Conservation (phyloP, 2,888 invertebrate genomes). For the Torymus tubicola region DNA sequence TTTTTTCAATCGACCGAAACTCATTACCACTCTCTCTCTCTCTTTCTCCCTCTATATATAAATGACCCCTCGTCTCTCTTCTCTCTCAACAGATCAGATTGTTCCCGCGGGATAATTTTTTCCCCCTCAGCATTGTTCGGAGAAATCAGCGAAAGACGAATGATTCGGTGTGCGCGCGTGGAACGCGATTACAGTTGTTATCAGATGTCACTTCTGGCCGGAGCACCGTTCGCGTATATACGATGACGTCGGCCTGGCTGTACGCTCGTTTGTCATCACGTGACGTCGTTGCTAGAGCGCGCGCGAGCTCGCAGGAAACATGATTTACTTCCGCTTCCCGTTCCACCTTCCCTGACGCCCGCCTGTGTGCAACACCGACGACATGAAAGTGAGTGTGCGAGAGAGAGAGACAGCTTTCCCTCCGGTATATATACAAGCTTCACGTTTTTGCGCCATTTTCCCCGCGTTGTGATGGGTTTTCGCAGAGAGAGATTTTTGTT, state of each 20-base stretch:
- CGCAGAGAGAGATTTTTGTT: too few species aligned
- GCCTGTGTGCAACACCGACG: conserved; percentile 26
- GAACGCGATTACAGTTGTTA: conserved; percentile 75
- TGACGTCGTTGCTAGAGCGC: conserved; percentile 67
- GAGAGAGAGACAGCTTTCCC: too few species aligned
- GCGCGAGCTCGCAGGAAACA: conserved; percentile 66
- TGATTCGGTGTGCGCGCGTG: conserved; percentile 43
- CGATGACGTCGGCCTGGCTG: conserved; percentile 62
- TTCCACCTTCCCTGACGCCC: conserved; percentile 59
- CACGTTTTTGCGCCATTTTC: too few species aligned
- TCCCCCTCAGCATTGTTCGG: conserved; percentile 27
- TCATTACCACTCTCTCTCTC: conserved; percentile 14
- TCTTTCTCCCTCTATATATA: not conserved
- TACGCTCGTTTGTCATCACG: conserved; percentile 74
- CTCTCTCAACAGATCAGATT: not conserved
- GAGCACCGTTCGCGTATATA: conserved; percentile 60
- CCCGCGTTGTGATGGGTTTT: too few species aligned
- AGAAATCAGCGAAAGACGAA: conserved; percentile 50
- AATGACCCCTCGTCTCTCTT: conserved; percentile 9
- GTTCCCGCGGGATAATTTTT: conserved; percentile 37
- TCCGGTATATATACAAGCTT: too few species aligned
- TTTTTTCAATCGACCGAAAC: conserved; percentile 30
- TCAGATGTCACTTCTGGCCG: conserved; percentile 72
- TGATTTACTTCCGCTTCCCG: conserved; percentile 74
- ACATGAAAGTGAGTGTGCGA: too few species aligned